Conservation (phyloP, 2,888 invertebrate species). For the Geotrupes spiniger region DNA sequence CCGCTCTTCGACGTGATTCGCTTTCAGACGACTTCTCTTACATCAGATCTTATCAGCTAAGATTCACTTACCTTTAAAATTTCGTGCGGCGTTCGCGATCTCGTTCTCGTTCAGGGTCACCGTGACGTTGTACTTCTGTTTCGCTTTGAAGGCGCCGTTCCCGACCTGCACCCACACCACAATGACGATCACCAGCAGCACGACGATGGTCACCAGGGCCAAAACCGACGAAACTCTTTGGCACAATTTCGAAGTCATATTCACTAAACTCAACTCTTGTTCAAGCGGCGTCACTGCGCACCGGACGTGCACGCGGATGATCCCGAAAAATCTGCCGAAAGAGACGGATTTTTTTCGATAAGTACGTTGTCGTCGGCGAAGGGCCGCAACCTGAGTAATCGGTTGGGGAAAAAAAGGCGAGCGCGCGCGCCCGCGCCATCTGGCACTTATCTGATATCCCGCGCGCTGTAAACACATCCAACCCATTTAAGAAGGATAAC, state of each 20-base stretch:
- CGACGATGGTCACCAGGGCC: constrained; percentile 38
- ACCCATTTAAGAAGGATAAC: too few species aligned
- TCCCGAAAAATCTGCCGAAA: too few species aligned
- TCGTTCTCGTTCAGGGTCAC: neutral
- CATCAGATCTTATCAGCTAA: too few species aligned
- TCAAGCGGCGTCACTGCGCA: neutral
- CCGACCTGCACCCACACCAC: constrained; percentile 46
- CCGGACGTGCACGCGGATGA: neutral
- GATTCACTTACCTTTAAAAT: neutral
- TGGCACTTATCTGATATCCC: too few species aligned
- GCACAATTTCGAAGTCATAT: constrained; percentile 33
- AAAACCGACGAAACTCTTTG: constrained; percentile 33
- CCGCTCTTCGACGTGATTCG: too few species aligned
- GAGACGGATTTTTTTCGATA: too few species aligned
- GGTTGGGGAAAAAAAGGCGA: too few species aligned
- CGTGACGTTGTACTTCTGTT: constrained; percentile 3
- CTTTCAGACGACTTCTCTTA: too few species aligned
- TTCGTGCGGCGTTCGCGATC: neutral
- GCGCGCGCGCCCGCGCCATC: too few species aligned
- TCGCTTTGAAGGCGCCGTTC: constrained; percentile 35
- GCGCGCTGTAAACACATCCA: too few species aligned
- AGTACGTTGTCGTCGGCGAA: too few species aligned
- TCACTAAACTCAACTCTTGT: neutral
- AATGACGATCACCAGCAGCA: constrained; percentile 39
- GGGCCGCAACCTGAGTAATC: too few species aligned